Base-by-base conservation (phyloP, 2,113 vertebrate species). In the Riparia riparia region DNA sequence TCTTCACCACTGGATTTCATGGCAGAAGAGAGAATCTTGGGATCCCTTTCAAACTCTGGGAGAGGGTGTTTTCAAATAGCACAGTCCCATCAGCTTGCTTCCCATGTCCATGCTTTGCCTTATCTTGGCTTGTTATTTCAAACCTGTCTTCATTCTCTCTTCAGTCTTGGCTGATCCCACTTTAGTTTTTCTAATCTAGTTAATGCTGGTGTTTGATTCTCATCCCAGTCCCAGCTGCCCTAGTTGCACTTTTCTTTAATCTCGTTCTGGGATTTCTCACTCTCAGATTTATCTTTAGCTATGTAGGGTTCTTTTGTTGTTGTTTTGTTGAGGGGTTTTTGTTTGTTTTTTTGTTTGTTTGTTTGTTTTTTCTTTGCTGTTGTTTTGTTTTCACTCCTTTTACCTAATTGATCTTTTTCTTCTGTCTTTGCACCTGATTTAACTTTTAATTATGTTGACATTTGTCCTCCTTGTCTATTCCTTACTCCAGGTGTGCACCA, bases 81-180 rank as follows among this genome's bases (percentile, higher is more conserved):
- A 51, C 29, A 12, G 8, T 96, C 51, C 82, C 71, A 83, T 93
- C 58, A 90, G 70, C 47, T 90, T 83, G 56, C 42, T 86, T 91
- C 44, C 54, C 13, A 24, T 51, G 42, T 71, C 82, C 71, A 34
- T 90, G 44, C 68, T 95, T 97, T 86, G 76, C 86, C 45, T 92
- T 65, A 58, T 90, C 79, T 88, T 83, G 44, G 54, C 69, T 89
- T 83, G 26, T 86, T 92, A 66, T 92, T 93, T 84, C 89, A 91
- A 95, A 90, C 60, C 39, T 91, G 61, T 34, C 82, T 82, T 87
- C 61, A 44, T 86, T 74, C 53, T 61, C 68, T 77, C 71, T 82
- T 69, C 31, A 39, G 56, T 58, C 71, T 77, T 91, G 87, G 74
- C 90, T 93, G 71, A 83, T 66, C 45, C 45, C 18, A 51, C 12